phyloP scores from a whole-genome alignment of 2,888 invertebrate species.

The Lottia scabra region DNA sequence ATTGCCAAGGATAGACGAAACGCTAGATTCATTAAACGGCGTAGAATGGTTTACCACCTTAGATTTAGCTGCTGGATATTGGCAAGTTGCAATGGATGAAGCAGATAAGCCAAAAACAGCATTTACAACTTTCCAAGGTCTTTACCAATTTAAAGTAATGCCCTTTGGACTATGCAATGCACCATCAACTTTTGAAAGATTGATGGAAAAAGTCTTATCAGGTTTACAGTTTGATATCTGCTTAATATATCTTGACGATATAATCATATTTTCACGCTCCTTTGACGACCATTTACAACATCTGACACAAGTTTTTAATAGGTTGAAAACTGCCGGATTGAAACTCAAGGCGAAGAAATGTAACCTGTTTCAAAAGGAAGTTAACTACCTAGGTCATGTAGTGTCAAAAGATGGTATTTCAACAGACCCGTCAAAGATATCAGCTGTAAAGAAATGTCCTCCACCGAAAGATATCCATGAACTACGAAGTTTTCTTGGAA shows the following conservation, averaged over 20 bases:
- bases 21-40: slow-evolving; percentile 34
- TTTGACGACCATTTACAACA: slow-evolving; percentile 25
- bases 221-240: slow-evolving; percentile 26
- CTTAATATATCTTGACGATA: slow-evolving; percentile 38
- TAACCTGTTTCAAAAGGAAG: slow-evolving; percentile 19
- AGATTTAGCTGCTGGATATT: slow-evolving; percentile 39
- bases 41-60: slow-evolving; percentile 32
- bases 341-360: slow-evolving; percentile 43
- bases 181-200: slow-evolving; percentile 36
- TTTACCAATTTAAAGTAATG: slow-evolving; percentile 29
- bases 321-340: slow-evolving; percentile 32
- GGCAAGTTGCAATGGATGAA: slow-evolving; percentile 37
- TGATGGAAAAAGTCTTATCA: slow-evolving; percentile 35
- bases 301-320: slow-evolving; percentile 31
- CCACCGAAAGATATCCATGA: not conserved
- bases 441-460: not conserved
- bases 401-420: slow-evolving; percentile 13
- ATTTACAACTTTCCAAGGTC: slow-evolving; percentile 29
- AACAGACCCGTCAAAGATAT: slow-evolving; percentile 22
- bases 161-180: slow-evolving; percentile 23
- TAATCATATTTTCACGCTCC: slow-evolving; percentile 31
- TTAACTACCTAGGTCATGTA: slow-evolving; percentile 21
- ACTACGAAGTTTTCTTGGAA: slow-evolving; percentile 10
- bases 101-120: slow-evolving; percentile 37
- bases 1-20: slow-evolving; percentile 27